Evolutionary conservation across 2,888 invertebrate genomes (phyloP).

Genomic region (Adelphocoris suturalis): DNA sequence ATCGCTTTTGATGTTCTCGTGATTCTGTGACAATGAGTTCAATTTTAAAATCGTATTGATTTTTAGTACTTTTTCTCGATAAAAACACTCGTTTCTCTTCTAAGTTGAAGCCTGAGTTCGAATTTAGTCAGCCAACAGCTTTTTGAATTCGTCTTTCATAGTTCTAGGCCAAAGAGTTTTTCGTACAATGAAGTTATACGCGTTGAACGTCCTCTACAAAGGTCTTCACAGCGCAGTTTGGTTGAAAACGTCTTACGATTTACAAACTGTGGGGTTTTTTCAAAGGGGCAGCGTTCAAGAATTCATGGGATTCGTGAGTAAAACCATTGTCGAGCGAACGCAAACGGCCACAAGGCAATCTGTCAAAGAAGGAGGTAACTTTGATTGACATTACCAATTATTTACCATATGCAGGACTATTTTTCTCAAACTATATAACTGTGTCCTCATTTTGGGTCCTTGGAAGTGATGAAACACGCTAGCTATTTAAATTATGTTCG

Average conservation of each 20-base stretch:
- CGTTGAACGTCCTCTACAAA: slow-evolving; percentile 89
- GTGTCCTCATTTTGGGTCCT: no score
- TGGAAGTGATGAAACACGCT: no score
- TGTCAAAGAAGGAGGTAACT: slow-evolving; percentile 93
- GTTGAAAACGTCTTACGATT: slow-evolving; percentile 92
- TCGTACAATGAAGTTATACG: slow-evolving; percentile 91
- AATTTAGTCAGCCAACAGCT: background rate
- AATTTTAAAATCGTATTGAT: background rate
- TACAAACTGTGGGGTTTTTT: slow-evolving; percentile 97
- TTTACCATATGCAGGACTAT: no score
- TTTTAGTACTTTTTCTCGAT: background rate
- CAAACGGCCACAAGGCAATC: slow-evolving; percentile 91
- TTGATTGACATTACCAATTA: background rate
- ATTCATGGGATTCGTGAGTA: slow-evolving; percentile 97
- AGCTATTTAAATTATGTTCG: no score
- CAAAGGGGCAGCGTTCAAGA: slow-evolving; percentile 97
- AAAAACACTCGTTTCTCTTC: background rate
- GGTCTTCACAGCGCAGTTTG: slow-evolving; percentile 85
- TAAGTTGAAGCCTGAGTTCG: background rate
- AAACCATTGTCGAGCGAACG: slow-evolving; percentile 96
- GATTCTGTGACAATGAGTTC: background rate
- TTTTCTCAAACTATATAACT: no score
- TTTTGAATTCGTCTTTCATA: background rate
- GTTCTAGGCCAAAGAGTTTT: background rate
- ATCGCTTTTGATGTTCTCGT: background rate